A percentile compares a stretch with the other conserved stretches of the same genome.
Evolutionary conservation across 1,140 invertebrate genomes (phyloP).

Genomic region (Drosophila setifemur): DNA sequence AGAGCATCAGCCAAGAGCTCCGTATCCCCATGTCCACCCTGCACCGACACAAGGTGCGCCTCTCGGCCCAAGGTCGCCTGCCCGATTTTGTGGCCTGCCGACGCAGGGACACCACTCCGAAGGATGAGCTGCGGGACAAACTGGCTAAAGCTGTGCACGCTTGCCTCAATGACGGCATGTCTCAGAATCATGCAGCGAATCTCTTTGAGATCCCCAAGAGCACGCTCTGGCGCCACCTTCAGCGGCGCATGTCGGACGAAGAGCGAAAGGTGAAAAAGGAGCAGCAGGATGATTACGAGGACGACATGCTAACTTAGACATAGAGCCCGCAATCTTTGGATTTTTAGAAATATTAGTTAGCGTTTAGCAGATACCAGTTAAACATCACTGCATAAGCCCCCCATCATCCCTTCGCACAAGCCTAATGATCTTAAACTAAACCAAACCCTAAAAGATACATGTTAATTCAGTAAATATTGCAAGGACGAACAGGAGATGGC

Average conservation of each 20-base stretch:
- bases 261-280: slow-evolving; percentile 62
- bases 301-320: slow-evolving; percentile 49
- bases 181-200: slow-evolving; percentile 84
- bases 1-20: slow-evolving; percentile 83
- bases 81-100: slow-evolving; percentile 83
- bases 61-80: slow-evolving; percentile 84
- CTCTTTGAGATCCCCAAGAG: slow-evolving; percentile 85
- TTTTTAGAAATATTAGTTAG: neutral
- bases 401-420: too few relatives aligned
- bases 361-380: too few relatives aligned
- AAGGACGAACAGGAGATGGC: too few relatives aligned
- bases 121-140: slow-evolving; percentile 83
- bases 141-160: slow-evolving; percentile 84
- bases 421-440: too few relatives aligned
- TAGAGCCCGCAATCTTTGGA: neutral
- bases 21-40: slow-evolving; percentile 86
- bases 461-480: too few relatives aligned
- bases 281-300: slow-evolving; percentile 54
- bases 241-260: slow-evolving; percentile 69
- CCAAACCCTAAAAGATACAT: too few relatives aligned
- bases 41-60: slow-evolving; percentile 84
- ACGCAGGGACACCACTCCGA: slow-evolving; percentile 83
- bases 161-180: slow-evolving; percentile 85
- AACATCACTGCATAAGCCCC: too few relatives aligned
- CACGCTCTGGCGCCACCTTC: slow-evolving; percentile 85